Evolutionary conservation across 1,140 invertebrate genomes (phyloP), one percentile per base, ranked within the genome.

Genomic region (Branchinecta lindahli): DNA sequence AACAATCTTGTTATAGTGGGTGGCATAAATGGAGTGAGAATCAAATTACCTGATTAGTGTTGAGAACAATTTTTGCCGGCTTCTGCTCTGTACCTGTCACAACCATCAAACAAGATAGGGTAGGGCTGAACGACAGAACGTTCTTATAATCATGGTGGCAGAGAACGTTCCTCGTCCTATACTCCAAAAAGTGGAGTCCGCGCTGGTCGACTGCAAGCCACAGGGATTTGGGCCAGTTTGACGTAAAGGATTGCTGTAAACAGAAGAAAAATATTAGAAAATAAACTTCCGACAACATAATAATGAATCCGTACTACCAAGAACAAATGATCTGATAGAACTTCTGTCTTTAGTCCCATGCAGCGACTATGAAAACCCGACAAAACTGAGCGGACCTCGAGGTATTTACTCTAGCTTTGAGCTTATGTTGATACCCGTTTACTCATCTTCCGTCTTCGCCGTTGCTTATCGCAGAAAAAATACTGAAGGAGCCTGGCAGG

Each of bases 151-250:
- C 90, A 77, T 92, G 93, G 74, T 88, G 92, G 78, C 90, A 91
- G 1, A 95, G 82, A 45, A 91, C 86, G 76, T 93, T 89, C 70
- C 92, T 85, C 7, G 91, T 88, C 69, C 91, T 86, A 76, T 91
- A 87, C 75, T 95, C 90, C 70, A 96, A 80, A 66, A 98, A 80
- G 77, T 96, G 92, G 69, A 98, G 84, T n/a, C 94, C 94, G 74
- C 84, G 85, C 78, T 96, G 92, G 81, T 95, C 91, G 7, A 96
- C 88, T 10, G 92, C 92, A 66, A 97, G 79, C 91, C 94, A 94
- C 7, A 97, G 79, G 21, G 72, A 76, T 71, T 69, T 70, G 8
- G 94, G 94, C 90, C 94, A 95, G 77, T 93, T 94, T 10, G 92
- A 94, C 3, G 93, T 96, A 77, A 96, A 96, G 18, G 91, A 93